Base-by-base conservation (phyloP, 2,888 invertebrate species). In the Eretmocerus hayati region DNA sequence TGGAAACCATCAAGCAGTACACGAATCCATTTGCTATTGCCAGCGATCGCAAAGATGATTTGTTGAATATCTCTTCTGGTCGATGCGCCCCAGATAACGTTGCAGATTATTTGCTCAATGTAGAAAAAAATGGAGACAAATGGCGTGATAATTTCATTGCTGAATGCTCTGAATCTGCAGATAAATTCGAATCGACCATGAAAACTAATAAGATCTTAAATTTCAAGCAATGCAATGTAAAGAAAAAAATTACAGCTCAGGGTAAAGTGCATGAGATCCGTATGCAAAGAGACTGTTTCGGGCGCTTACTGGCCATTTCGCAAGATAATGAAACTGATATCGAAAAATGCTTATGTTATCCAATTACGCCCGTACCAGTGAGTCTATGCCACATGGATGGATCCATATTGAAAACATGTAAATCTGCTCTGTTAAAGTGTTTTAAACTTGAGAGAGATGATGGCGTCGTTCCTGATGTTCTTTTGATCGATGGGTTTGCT, bases 201-300 rank as follows among this genome's bases (percentile, higher is more conserved):
- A 56, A 60, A 52, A 52, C 52, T 52, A 59, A 45, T 48, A 50
- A 52, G 48, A 19, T 59, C 9, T 36, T 56, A 22, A 59, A 60
- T 52, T 63, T 63, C 48, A 22, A 55, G 13, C 38, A 30, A 32
- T 48, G 9, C 9, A 47, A 32, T 37, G 16, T 13, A 56, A 58
- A 50, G 38, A 56, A 58, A 51, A 50, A 30, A 21, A 33, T 58
- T 2, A 50, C 48, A 50, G 37, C 56, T 19, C 53, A 56, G 49
- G 52, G 52, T 16, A 63, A 61, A 59, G 48, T 61, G 2, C 57
- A 58, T 45, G 59, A 62, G 54, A 39, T 64, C 1, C 26, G 45
- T 21, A 43, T 62, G 31, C 61, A 63, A 47, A 46, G 60, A 15
- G 60, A 64, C 58, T 54, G 62, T 36, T 64, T 65, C 53, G 61